These are phyloP conservation scores for Etheostoma perlongum DNA, from an alignment of 2,797 vertebrate genomes.

Conservation along the genomic window DNA sequence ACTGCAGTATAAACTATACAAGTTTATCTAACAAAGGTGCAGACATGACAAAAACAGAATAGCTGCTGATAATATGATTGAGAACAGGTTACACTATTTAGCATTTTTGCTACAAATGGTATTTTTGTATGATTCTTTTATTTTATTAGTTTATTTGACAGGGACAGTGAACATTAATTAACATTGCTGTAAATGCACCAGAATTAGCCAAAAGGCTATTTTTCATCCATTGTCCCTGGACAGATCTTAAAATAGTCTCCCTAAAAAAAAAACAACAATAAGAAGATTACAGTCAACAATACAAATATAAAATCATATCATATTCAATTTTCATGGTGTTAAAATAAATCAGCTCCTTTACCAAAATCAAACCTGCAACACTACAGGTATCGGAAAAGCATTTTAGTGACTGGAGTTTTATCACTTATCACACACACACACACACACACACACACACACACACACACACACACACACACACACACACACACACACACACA, in stretches of 20 bases:
- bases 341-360: conserved; percentile 10
- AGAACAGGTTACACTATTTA: not conserved
- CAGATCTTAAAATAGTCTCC: too few species aligned
- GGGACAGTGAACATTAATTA: too few species aligned
- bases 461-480: not conserved
- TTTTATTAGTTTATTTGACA: too few species aligned
- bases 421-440: not conserved
- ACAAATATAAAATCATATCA: too few species aligned
- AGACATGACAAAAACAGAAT: too few species aligned
- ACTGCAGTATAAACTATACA: not conserved
- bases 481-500: not conserved
- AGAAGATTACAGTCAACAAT: too few species aligned
- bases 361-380: conserved; percentile 3
- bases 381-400: not conserved
- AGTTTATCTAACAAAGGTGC: too few species aligned
- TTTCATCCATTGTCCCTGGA: too few species aligned
- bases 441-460: too few species aligned
- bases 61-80: not conserved
- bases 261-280: too few species aligned
- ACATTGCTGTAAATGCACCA: too few species aligned
- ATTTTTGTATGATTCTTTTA: not conserved
- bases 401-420: conserved; percentile 14
- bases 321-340: not conserved
- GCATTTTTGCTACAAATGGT: not conserved
- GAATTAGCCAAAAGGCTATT: too few species aligned